These are phyloP conservation scores for Lasioglossum oenotherae DNA, from an alignment of 2,888 invertebrate species.

Conservation along the genomic window DNA sequence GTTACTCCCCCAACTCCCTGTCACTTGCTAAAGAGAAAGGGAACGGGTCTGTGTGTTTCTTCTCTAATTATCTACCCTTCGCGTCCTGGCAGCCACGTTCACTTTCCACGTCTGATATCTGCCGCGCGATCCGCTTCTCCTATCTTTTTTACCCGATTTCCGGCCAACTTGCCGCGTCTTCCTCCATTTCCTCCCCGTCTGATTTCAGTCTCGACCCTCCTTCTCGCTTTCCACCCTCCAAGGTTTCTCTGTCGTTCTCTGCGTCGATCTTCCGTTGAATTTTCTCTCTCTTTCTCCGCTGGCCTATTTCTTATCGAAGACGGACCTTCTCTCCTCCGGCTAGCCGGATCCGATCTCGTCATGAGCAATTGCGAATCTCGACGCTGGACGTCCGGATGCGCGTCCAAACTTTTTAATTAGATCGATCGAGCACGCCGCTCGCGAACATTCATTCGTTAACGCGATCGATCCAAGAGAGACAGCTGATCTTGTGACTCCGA, in stretches of 20 bases:
- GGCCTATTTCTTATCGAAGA: conserved; percentile 27
- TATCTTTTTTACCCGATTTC: conserved; percentile 39
- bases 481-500: neutral
- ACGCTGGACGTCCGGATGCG: conserved; percentile 5
- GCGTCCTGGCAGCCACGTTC: conserved; percentile 67
- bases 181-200: conserved; percentile 17
- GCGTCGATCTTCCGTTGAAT: conserved; percentile 18
- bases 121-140: conserved; percentile 20
- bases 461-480: neutral
- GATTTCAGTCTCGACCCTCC: conserved; percentile 15
- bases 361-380: conserved; percentile 31
- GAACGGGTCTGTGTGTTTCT: conserved; percentile 73
- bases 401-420: conserved; percentile 71
- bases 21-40: conserved; percentile 19
- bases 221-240: neutral
- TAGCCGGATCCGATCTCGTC: conserved; percentile 27
- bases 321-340: conserved; percentile 10
- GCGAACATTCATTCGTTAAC: conserved; percentile 60
- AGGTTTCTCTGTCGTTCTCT: neutral
- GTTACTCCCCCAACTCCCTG: neutral
- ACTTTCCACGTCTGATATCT: conserved; percentile 68
- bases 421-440: conserved; percentile 55
- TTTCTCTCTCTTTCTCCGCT: neutral
- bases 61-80: conserved; percentile 81
- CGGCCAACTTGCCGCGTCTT: conserved; percentile 30